Evolutionary conservation across 2,888 invertebrate species (phyloP).

Genomic region (Nyleta sp.): DNA sequence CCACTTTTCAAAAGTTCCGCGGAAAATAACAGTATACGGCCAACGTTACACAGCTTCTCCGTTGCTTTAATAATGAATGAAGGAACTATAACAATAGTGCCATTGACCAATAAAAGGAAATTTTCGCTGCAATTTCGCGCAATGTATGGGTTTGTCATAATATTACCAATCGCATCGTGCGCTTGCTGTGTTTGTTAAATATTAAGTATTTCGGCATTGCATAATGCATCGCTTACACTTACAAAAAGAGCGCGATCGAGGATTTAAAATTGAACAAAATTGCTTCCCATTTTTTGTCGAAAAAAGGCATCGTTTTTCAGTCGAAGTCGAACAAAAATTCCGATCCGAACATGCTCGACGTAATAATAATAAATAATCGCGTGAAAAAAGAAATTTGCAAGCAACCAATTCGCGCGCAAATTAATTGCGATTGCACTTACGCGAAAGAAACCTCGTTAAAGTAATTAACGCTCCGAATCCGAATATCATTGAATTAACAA

Average conservation of each 20-base stretch:
- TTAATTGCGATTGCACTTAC: not conserved
- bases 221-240: too few species aligned
- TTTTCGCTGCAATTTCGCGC: constrained; percentile 23
- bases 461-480: constrained; percentile 28
- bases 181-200: not conserved
- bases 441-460: constrained; percentile 32
- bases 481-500: constrained; percentile 32
- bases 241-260: constrained; percentile 3
- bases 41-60: constrained; percentile 24
- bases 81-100: constrained; percentile 41
- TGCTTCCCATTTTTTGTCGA: too few species aligned
- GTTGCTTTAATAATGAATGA: constrained; percentile 37
- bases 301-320: too few species aligned
- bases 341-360: too few species aligned
- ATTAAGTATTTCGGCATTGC: not conserved
- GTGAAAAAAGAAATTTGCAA: too few species aligned
- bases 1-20: constrained; percentile 46
- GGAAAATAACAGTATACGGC: constrained; percentile 37
- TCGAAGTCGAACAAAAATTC: too few species aligned
- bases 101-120: constrained; percentile 47
- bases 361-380: too few species aligned
- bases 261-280: too few species aligned
- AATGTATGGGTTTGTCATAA: constrained; percentile 19
- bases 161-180: constrained; percentile 1
- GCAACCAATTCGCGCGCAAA: too few species aligned